phyloP scores from a whole-genome alignment of 1,140 invertebrate genomes.

The Tribolium madens region DNA sequence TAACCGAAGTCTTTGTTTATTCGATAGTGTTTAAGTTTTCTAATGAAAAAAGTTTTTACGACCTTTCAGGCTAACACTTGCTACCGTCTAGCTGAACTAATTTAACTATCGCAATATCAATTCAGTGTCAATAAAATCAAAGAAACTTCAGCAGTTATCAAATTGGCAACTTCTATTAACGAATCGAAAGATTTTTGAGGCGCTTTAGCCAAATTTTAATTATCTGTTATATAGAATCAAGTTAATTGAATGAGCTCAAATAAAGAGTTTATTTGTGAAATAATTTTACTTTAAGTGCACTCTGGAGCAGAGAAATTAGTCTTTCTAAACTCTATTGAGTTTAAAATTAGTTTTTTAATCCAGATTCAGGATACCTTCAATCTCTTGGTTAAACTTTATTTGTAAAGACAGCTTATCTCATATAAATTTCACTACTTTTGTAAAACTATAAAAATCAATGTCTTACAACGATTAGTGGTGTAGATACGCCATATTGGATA shows the following conservation, averaged over 20 bases:
- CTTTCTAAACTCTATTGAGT: conserved; percentile 19
- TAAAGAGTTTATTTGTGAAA: conserved; percentile 35
- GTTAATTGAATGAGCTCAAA: conserved; percentile 22
- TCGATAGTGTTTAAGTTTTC: conserved; percentile 39
- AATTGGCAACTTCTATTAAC: neutral
- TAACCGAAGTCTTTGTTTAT: conserved; percentile 24
- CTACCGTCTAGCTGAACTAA: conserved; percentile 35
- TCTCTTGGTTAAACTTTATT: conserved; percentile 17
- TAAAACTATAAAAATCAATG: conserved; percentile 60
- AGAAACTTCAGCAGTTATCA: conserved; percentile 36
- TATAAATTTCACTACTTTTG: conserved; percentile 47
- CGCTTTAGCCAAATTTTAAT: conserved; percentile 13
- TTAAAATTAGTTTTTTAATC: conserved; percentile 37
- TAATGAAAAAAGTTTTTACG: conserved; percentile 41
- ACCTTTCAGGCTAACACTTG: conserved; percentile 26
- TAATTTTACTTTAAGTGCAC: conserved; percentile 30
- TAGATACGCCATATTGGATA: conserved; percentile 61
- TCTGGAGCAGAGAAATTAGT: conserved; percentile 20
- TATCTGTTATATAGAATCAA: conserved; percentile 1
- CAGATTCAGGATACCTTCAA: conserved; percentile 1
- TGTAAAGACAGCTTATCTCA: neutral
- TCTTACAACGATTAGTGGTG: conserved; percentile 61
- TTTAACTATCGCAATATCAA: conserved; percentile 44
- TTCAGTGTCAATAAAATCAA: conserved; percentile 13
- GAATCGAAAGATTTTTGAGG: neutral